Evolutionary conservation across 2,888 invertebrate genomes (phyloP), one percentile per base, ranked within the genome.

Genomic region (Acanthopleura granulata): DNA sequence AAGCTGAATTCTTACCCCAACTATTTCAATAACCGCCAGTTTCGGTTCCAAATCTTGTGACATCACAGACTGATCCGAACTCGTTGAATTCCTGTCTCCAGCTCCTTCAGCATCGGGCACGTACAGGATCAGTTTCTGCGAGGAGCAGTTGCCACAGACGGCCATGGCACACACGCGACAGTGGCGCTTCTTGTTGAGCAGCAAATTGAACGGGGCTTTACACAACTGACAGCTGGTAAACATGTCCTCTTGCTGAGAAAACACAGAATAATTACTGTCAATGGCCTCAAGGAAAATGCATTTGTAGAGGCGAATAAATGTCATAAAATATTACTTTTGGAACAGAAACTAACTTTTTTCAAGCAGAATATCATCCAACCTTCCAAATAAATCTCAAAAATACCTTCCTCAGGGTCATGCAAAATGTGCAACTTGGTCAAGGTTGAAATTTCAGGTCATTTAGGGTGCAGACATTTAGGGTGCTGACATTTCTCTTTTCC

Each of bases 141-240:
- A 72, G n/a, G 84, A 82, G 75, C 87, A 87, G 0, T 74, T 62
- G 74, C 83, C 85, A 78, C 87, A 87, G 51, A 85, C 76, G 6
- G 78, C 80, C 51, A 78, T 50, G 4, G 84, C 85, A 80, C 87
- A 87, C 30, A 87, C 77, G 57, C 80, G 82, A 80, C 87, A 87
- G 61, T 77, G 82, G 18, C 77, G 74, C 69, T 86, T 85, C 75
- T 82, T 85, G 22, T 73, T 78, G 62, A 85, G 50, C 6, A 66
- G 16, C 25, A 85, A 72, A 16, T 81, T 79, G 76, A 86, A 86
- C 16, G 76, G 75, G 40, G 77, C 62, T 3, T 69, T 29, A 80
- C 87, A 87, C 0, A 62, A 49, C 51, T 84, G 83, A 75, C 87
- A 87, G 1, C 75, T 62, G 0, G 78, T 77, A 16, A 83, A 78